Evolutionary conservation across 2,888 invertebrate species (phyloP).

Genomic region (Alcis repandata): DNA sequence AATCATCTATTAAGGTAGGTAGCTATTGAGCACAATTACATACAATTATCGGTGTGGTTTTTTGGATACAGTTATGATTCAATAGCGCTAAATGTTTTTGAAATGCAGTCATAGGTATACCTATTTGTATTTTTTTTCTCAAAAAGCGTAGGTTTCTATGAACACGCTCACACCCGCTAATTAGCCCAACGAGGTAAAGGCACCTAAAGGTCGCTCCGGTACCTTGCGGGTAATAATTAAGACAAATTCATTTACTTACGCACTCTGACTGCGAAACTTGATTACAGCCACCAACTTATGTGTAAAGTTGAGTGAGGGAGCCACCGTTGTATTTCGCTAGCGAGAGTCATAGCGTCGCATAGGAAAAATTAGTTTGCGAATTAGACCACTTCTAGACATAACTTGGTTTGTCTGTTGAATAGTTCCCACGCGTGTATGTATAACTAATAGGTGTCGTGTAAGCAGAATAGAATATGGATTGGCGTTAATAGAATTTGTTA

Average conservation of each 20-base stretch:
- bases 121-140: not conserved
- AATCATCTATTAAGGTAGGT: too few species aligned
- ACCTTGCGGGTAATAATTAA: slow-evolving; percentile 68
- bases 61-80: too few species aligned
- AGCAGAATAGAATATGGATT: slow-evolving; percentile 2
- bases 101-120: too few species aligned
- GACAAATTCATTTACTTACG: slow-evolving; percentile 68
- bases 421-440: slow-evolving; percentile 6
- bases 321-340: not conserved
- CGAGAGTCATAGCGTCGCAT: not conserved
- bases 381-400: not conserved
- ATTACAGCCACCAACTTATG: slow-evolving; percentile 42
- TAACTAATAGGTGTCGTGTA: not conserved
- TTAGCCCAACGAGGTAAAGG: slow-evolving; percentile 54
- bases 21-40: too few species aligned
- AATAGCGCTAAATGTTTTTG: not conserved
- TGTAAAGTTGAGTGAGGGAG: not conserved
- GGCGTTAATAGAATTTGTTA: not conserved
- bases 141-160: slow-evolving; percentile 15
- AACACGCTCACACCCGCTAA: slow-evolving; percentile 53
- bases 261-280: slow-evolving; percentile 57
- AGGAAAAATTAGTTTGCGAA: not conserved
- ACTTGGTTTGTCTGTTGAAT: not conserved
- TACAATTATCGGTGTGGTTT: too few species aligned
- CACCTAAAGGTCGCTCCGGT: slow-evolving; percentile 49